Percentiles rank a stretch among this genome's conserved stretches.
Conservation (phyloP, 2,113 vertebrate species). For the Ptychochromis oligacanthus region DNA sequence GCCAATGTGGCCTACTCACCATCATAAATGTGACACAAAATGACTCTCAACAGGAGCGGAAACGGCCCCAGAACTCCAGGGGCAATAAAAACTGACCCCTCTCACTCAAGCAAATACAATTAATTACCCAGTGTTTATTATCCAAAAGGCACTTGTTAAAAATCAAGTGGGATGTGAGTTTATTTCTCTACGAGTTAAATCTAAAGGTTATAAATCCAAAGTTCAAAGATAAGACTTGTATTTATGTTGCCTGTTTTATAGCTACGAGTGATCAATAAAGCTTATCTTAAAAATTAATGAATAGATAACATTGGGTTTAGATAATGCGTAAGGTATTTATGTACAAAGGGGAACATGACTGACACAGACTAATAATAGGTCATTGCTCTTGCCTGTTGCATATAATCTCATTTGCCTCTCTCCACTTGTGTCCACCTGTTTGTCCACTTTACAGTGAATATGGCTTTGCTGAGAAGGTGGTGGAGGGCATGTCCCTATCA, state of each 20-base stretch:
- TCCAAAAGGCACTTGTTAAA: neutral
- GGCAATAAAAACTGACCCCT: neutral
- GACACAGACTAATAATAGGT: neutral
- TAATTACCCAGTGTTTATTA: neutral
- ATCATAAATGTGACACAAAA: neutral
- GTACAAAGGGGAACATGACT: neutral
- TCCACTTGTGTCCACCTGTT: neutral
- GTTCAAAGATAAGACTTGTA: neutral
- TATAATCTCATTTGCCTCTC: neutral
- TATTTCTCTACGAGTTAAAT: neutral
- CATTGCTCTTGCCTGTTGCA: neutral
- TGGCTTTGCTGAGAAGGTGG: conserved; percentile 98
- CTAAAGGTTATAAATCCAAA: neutral
- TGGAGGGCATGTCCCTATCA: conserved; percentile 96
- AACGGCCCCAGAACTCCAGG: neutral
- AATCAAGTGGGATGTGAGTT: neutral
- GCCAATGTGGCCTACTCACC: rapidly evolving
- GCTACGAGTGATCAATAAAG: neutral
- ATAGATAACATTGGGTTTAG: neutral
- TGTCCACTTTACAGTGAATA: conserved; percentile 85
- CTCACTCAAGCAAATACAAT: neutral
- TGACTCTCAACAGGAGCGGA: neutral
- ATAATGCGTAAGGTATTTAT: neutral
- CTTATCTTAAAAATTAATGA: neutral
- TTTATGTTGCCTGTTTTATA: neutral